Percentiles rank a stretch among this genome's conserved stretches.
phyloP scores from a whole-genome alignment of 1,140 invertebrate genomes.

The Drosophila guanche region DNA sequence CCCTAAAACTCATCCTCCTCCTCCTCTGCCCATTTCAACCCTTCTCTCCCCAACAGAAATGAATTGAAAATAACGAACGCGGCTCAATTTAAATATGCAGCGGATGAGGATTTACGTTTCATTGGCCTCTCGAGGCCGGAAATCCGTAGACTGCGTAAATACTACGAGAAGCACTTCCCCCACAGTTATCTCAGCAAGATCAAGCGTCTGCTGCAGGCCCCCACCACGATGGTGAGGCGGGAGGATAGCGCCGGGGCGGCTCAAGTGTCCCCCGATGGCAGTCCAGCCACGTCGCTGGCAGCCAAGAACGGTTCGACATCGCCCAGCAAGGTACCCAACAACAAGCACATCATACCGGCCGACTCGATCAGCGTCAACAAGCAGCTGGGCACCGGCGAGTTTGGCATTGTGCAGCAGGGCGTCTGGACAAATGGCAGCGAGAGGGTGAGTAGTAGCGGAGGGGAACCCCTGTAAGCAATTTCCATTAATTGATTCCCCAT shows the following conservation, averaged over 20 bases:
- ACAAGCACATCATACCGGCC: constrained; percentile 97
- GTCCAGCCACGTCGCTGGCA: constrained; percentile 41
- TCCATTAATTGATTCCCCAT: neutral
- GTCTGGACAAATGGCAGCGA: constrained; percentile 98
- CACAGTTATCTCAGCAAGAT: constrained; percentile 96
- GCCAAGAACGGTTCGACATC: constrained; percentile 59
- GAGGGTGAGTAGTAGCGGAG: constrained; percentile 86
- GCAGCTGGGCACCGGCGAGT: constrained; percentile 97
- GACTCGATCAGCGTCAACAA: constrained; percentile 97
- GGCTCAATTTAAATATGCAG: constrained; percentile 98
- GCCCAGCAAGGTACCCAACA: constrained; percentile 87
- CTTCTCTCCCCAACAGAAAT: constrained; percentile 85
- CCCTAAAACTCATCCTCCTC: constrained; percentile 1
- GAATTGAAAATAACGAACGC: constrained; percentile 92
- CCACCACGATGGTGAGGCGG: constrained; percentile 84
- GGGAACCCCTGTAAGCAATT: neutral
- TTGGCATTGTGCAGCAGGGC: constrained; percentile 98
- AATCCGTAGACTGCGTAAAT: constrained; percentile 95
- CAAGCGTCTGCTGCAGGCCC: constrained; percentile 89
- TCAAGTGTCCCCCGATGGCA: constrained; percentile 77
- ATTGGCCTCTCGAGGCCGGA: constrained; percentile 98
- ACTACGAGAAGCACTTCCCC: constrained; percentile 96
- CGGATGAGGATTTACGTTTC: constrained; percentile 94
- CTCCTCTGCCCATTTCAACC: neutral
- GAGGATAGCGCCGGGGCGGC: constrained; percentile 84